Base-by-base conservation (phyloP, 2,888 invertebrate genomes). In the Scotopteryx bipunctaria region DNA sequence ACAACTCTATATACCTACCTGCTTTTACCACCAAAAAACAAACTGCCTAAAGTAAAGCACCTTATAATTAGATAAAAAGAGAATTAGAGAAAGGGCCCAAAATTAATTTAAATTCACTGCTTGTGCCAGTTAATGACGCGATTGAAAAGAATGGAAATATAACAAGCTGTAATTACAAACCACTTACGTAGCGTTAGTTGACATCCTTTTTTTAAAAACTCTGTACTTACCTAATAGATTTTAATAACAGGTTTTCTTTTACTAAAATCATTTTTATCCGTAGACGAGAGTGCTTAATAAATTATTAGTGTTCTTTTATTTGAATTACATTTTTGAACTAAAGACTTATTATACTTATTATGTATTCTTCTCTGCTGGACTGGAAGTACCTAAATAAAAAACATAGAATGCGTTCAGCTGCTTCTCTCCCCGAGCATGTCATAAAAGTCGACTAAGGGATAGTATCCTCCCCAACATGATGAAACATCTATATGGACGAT, bases 161-260 rank as follows among this genome's bases (percentile, higher is more conserved):
- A 81, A 80, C 80, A 81, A 80, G 75, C 72, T 73, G 70, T 83
- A 86, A 86, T 86, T 86, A 86, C 77, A 67, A 71, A 57, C 58
- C 64, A 67, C 70, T 71, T 86, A 84, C 82, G 82, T 83, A 75
- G 70, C 61, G 72, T 78, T 46, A 77, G 78, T 83, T 84, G 84
- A 83, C 81, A 83, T 84, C 79, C 80, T 80, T 81, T 78, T 66
- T 57, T 63, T 64, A 74, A 78, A 76, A 78, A 76, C 69, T 65
- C 64, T 75, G 68, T 76, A n/a, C n/a, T n/a, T n/a, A n/a, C n/a
- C n/a, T n/a, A 78, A 81, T 79, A 57, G 76, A 74, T 77, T 74
- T 72, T 85, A 85, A 86, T 86, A 75, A 81, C 78, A 78, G 81
- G 79, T 80, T 79, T 80, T 70, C 61, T 15, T n/a, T 35, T 15